Conservation (phyloP, 2,113 vertebrate species). For the Colius striatus region DNA sequence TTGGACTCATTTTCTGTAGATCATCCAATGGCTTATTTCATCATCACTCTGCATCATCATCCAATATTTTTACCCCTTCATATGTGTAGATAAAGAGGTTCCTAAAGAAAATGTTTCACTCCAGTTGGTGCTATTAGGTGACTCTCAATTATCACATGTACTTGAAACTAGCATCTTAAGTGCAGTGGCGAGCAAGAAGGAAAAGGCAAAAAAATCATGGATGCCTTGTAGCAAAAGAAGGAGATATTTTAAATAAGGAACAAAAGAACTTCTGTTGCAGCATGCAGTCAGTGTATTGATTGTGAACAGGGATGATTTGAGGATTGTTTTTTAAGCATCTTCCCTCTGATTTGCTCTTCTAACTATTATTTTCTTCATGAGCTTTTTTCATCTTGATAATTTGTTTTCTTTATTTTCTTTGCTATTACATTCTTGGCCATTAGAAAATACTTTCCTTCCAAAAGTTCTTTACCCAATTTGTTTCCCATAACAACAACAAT, state of each 20-base stretch:
- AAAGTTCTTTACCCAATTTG: neutral
- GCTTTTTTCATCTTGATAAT: neutral
- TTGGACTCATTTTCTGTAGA: neutral
- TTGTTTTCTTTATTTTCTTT: slow-evolving; percentile 15
- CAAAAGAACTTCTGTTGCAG: neutral
- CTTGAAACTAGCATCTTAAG: neutral
- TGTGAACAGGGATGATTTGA: neutral
- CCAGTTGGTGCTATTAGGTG: neutral
- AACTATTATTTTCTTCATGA: neutral
- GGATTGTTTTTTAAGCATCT: neutral
- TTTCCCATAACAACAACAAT: slow-evolving; percentile 34
- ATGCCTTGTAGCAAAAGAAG: neutral
- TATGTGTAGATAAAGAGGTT: neutral
- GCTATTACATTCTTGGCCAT: neutral
- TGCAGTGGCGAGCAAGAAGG: neutral
- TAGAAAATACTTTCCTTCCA: slow-evolving; percentile 1
- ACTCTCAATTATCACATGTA: neutral
- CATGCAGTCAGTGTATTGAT: neutral
- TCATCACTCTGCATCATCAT: neutral
- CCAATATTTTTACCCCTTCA: neutral
- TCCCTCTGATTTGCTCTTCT: neutral
- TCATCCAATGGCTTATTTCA: neutral
- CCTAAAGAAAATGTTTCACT: neutral
- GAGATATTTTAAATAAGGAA: neutral
- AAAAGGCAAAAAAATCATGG: neutral